Conservation (phyloP, 1,140 invertebrate genomes). For the Drosophila equinoxialis region DNA sequence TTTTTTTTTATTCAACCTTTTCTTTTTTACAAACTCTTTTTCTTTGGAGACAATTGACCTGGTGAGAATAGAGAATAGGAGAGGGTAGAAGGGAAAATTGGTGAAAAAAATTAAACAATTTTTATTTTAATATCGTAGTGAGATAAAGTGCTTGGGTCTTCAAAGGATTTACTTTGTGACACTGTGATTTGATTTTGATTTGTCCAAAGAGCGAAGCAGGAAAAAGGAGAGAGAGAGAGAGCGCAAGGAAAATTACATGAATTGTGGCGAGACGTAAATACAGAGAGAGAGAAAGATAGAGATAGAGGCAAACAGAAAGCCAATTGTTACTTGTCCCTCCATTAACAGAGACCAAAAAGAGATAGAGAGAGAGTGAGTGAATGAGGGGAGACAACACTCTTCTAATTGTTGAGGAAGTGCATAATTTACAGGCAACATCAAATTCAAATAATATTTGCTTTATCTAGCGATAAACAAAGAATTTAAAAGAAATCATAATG, state of each 20-base stretch:
- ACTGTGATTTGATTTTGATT: constrained; percentile 10
- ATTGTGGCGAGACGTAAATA: constrained; percentile 20
- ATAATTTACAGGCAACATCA: constrained; percentile 34
- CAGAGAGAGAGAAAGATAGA: background rate
- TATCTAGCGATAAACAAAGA: background rate
- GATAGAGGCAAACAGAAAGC: background rate
- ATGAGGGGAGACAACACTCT: background rate
- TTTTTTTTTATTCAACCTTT: constrained; percentile 56
- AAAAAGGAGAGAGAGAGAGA: constrained; percentile 44
- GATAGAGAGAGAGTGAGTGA: constrained; percentile 19
- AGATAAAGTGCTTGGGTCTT: constrained; percentile 57
- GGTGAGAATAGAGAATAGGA: constrained; percentile 48
- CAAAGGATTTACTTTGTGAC: constrained; percentile 64
- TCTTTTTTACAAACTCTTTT: constrained; percentile 48
- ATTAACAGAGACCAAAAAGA: constrained; percentile 26
- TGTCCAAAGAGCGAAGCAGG: constrained; percentile 35
- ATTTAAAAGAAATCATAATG: background rate
- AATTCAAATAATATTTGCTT: background rate
- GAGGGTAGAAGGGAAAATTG: constrained; percentile 38
- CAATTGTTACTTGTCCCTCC: constrained; percentile 26
- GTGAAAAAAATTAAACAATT: constrained; percentile 71
- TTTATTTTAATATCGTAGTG: constrained; percentile 83
- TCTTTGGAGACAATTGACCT: constrained; percentile 70
- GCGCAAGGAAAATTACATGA: constrained; percentile 47
- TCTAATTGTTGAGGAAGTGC: background rate